Percentiles rank a stretch among this genome's conserved stretches.
phyloP scores from a whole-genome alignment of 2,888 invertebrate species.

The Conomelus anceps region DNA sequence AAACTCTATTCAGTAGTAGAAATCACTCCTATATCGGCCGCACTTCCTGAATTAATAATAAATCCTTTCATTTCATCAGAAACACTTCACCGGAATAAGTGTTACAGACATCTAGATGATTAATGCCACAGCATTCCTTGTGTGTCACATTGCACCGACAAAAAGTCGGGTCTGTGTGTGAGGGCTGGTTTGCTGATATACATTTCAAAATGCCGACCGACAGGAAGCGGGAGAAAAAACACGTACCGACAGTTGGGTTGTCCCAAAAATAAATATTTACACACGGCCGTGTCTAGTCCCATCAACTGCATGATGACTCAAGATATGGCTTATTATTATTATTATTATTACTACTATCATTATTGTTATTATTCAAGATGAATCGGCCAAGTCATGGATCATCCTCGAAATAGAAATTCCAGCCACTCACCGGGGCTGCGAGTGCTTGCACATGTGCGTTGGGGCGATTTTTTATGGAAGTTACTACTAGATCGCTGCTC shows the following conservation, averaged over 20 bases:
- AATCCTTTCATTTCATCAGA: not conserved
- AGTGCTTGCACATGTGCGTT: not conserved
- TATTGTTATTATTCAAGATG: not conserved
- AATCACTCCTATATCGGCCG: not conserved
- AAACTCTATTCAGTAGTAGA: not conserved
- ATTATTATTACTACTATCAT: not conserved
- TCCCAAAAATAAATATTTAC: not conserved
- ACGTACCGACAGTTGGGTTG: no score
- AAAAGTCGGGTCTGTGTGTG: not conserved
- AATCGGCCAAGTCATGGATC: not conserved
- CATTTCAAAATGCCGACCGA: not conserved
- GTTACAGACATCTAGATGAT: not conserved
- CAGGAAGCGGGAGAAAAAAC: not conserved
- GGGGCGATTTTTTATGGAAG: not conserved
- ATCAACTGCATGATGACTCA: not conserved
- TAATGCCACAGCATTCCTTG: not conserved
- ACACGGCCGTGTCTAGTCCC: not conserved
- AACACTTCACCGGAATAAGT: not conserved
- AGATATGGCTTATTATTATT: not conserved
- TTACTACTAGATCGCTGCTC: not conserved
- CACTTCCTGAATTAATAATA: not conserved
- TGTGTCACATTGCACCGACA: no score
- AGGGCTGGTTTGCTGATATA: not conserved
- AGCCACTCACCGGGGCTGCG: no score
- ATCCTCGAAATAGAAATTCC: not conserved